Evolutionary conservation across 2,797 vertebrate genomes (phyloP), one percentile per base, ranked within the genome.

Genomic region (Microctenopoma lineatum): DNA sequence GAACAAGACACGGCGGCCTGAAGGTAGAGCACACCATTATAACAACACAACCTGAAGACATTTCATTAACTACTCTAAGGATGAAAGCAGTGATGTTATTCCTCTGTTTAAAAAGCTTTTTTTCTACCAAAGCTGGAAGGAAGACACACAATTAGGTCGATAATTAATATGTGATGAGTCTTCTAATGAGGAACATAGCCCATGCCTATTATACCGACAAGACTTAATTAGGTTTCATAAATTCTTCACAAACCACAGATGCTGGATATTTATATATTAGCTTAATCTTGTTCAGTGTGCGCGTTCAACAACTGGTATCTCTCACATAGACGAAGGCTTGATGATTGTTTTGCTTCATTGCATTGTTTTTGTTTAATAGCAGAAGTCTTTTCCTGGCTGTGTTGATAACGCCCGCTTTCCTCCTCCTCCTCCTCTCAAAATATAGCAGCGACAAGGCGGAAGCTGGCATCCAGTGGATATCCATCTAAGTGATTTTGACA

Each of bases 221-320:
- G 85, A 88, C 73, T 85, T 93, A 93, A 93, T 94, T 93, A 92
- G 91, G 70, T 85, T 88, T 92, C 82, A 88, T 91, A 87, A 91
- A 92, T 90, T 90, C 87, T 91, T 90, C 89, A 91, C 83, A 75
- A 85, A 81, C 87, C 86, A 78, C 78, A 83, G 83, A 86, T 73
- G 80, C 73, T 79, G 72, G 80, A 87, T 87, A 89, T 87, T 89
- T 79, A 78, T 83, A 88, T 67, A 84, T 76, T 82, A 81, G 70
- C 45, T 86, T 84, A 71, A 88, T 89, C 82, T 73, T 71, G 72
- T 68, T 87, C 83, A 45, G 83, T 56, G 61, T 70, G 67, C 77
- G 76, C 69, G 59, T 69, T 79, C 75, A 54, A 42, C 59, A 66
- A 70, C 50, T 66, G 73, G 67, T 71, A 66, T 71, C 57, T 38